Base-by-base conservation (phyloP, 2,888 invertebrate species). In the Schizotus pectinicornis region DNA sequence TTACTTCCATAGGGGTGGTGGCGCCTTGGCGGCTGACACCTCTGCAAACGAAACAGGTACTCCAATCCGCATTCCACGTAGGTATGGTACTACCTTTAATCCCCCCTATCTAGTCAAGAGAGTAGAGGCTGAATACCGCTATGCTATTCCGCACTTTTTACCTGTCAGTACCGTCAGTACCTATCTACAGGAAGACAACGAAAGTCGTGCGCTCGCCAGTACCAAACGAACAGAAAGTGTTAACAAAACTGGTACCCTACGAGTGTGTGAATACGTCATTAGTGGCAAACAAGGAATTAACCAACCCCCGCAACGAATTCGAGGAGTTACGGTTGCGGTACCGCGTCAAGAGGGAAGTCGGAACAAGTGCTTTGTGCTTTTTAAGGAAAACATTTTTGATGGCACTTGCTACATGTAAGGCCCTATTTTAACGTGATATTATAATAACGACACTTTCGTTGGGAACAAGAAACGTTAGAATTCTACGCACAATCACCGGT, bases 81-180 rank as follows among this genome's bases (percentile, higher is more conserved):
- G 62, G 54, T 63, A 59, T 59, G 60, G 62, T 53, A 57, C 59
- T 56, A 50, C 52, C 52, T 58, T 49, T 63, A 63, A 63, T 64
- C 56, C 62, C 56, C 63, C 64, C 66, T 64, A 64, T 61, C 66
- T 66, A 66, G 63, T 59, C 61, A 56, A 56, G 42, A 59, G 59
- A 59, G 59, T 59, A 56, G 59, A 59, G 51, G 56, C 62, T 62
- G 66, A 64, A 68, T 69, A 72, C 74, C 73, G 74, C 73, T 73
- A 74, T 59, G 68, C 65, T 72, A 65, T 59, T 71, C 67, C 65
- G 68, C 68, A 72, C 70, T 73, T 71, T 73, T 74, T 72, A 74
- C 71, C 72, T 72, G 73, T 70, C 65, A 66, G 61, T 59, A 62
- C 64, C 65, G 68, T 67, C 68, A 73, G 73, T 74, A 66, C 66